Base-by-base conservation (phyloP, 2,888 invertebrate genomes). In the Drosophila longiperda region DNA sequence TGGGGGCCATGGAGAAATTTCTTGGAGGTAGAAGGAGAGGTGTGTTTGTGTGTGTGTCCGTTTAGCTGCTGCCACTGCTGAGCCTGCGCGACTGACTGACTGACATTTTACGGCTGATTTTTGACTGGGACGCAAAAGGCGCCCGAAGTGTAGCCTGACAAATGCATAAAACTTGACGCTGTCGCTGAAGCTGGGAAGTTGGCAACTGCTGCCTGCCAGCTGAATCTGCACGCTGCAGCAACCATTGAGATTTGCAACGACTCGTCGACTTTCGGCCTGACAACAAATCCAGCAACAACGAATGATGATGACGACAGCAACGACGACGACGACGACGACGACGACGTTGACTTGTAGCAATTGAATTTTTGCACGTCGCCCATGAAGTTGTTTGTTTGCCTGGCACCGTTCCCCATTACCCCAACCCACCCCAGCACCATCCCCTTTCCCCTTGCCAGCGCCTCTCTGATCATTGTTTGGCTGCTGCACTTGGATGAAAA, bases 331-430 rank as follows among this genome's bases (percentile, higher is more conserved):
- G 50, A 62, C 74, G 60, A 53, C 63, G 40, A 66, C 61, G 55
- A 66, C 80, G 65, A 67, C 78, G 75, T 66, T 67, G 71, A 89
- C 67, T 87, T 90, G 89, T 89, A 90, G 90, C 87, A 87, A 90
- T 87, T 87, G 87, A 90, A 87, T 87, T 87, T 87, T 87, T 87
- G 89, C 87, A 87, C 87, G 87, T 87, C 90, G 87, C 87, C 90
- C 87, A 87, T 87, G 87, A 90, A 87, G 87, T 89, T 87, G 87
- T 90, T 87, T 87, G 89, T 89, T 90, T 87, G 85, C 89, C 77
- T 87, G 90, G 73, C 85, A 79, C 65, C 73, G 58, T 69, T 67
- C 65, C 66, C 66, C 75, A 65, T 65, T 70, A 49, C 58, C 67
- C 55, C 50, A 38, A 15, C 23, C 34, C 61, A 48, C 52, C 29